These are phyloP conservation scores for Drosophila athabasca DNA, from an alignment of 1,140 invertebrate genomes.

Conservation along the genomic window DNA sequence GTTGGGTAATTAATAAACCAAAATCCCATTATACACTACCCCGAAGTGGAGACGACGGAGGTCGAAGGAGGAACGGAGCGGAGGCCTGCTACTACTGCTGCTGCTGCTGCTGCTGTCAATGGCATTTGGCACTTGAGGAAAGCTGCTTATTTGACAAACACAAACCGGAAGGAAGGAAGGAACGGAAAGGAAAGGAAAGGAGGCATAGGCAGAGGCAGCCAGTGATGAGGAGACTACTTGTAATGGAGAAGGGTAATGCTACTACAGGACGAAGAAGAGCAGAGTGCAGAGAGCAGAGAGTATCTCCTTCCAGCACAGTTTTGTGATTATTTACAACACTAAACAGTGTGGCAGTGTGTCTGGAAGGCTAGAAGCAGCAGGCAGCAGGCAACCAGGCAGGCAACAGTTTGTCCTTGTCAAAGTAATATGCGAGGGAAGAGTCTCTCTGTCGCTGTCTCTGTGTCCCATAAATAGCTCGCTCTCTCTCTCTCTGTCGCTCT, in stretches of 20 bases:
- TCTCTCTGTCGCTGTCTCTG: constrained; percentile 22
- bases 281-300: constrained; percentile 8
- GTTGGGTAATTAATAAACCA: constrained; percentile 55
- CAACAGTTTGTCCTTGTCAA: constrained; percentile 55
- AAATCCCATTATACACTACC: constrained; percentile 51
- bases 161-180: constrained; percentile 33
- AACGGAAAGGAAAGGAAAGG: not conserved
- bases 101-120: constrained; percentile 27
- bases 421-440: constrained; percentile 29
- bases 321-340: constrained; percentile 60
- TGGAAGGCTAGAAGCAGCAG: not conserved
- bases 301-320: constrained; percentile 37
- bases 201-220: not conserved
- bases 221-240: no score
- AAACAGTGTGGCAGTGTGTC: constrained; percentile 7
- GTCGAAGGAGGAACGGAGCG: not conserved
- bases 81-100: not conserved
- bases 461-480: constrained; percentile 46
- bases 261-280: not conserved
- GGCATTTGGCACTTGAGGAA: constrained; percentile 58
- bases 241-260: no score
- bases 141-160: constrained; percentile 60
- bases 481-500: constrained; percentile 7
- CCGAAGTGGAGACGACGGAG: not conserved
- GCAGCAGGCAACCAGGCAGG: constrained; percentile 6